A percentile compares a stretch with the other conserved stretches of the same genome.
phyloP scores from a whole-genome alignment of 2,797 vertebrate species.

The Falco naumanni region DNA sequence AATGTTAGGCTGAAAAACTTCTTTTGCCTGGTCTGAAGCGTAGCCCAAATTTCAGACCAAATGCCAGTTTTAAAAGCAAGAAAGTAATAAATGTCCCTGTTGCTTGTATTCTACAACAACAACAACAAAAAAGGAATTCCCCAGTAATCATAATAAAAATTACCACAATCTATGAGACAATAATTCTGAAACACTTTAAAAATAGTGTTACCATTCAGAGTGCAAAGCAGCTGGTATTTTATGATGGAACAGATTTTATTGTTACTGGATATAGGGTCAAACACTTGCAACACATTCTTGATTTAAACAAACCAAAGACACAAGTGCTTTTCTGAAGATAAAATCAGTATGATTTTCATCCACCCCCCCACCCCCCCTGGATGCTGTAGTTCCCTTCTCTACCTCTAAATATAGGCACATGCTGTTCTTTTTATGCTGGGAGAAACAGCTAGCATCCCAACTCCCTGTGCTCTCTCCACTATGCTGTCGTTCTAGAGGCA shows the following conservation, averaged over 20 bases:
- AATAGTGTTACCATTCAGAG: conserved; percentile 25
- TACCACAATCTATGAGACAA: neutral
- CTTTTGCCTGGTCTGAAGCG: neutral
- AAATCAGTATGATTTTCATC: neutral
- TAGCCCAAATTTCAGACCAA: neutral
- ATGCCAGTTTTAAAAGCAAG: neutral
- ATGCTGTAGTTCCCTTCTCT: conserved; percentile 13
- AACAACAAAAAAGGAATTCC: neutral
- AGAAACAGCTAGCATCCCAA: neutral
- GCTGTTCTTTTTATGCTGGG: conserved; percentile 21
- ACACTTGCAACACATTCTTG: conserved; percentile 23
- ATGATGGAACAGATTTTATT: conserved; percentile 48
- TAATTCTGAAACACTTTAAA: conserved; percentile 40
- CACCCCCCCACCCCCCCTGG: neutral
- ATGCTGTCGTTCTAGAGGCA: neutral
- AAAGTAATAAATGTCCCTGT: neutral
- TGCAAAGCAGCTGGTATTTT: conserved; percentile 49
- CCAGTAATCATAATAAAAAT: neutral
- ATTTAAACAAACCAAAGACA: conserved; percentile 33
- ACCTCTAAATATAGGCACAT: conserved; percentile 53
- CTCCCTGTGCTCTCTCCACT: neutral
- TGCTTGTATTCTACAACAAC: neutral
- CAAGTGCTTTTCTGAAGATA: conserved; percentile 47
- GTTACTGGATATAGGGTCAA: conserved; percentile 55
- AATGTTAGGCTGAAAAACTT: neutral